Evolutionary conservation across 2,113 vertebrate species (phyloP), one percentile per base, ranked within the genome.

Genomic region (Barbus barbus): DNA sequence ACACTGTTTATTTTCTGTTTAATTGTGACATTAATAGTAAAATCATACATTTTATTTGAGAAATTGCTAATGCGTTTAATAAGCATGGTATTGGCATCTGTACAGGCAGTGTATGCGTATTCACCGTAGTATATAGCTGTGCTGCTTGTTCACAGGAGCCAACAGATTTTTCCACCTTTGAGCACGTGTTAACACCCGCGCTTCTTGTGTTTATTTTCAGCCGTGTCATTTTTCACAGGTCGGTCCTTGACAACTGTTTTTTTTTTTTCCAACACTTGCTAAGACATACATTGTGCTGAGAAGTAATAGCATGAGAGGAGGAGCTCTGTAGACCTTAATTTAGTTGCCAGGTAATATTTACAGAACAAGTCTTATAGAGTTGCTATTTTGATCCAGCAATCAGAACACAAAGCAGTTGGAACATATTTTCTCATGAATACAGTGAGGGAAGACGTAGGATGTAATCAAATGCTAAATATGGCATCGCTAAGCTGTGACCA

Each of bases 181-280:
- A 84, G 78, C 28, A 69, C 9, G 46, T 71, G 82, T 84, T 86
- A 84, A 86, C 79, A 76, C 78, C 36, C n/a, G 63, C 48, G 24
- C 82, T n/a, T 71, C 41, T 81, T 26, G 16, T n/a, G 71, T 77
- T 63, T 87, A 82, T 87, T 87, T 84, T 80, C 22, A 74, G 77
- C 76, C n/a, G 33, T 71, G 73, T 71, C 53, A 61, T 67, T 72
- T 78, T 87, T 82, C 78, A 77, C 72, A 87, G 83, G 72, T 84
- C 41, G 44, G 36, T 84, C 53, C 71, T 84, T 46, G 61, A 81
- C 83, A 78, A 84, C 38, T 63, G 48, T 67, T 48, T 73, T 71
- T 16, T 16, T 72, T 84, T 33, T 44, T 1, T 22, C 20, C 14
- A 60, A 73, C 53, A 56, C 38, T 53, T 53, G 20, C 24, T 36